phyloP scores from a whole-genome alignment of 1,140 invertebrate genomes.

The Drosophila nasuta region DNA sequence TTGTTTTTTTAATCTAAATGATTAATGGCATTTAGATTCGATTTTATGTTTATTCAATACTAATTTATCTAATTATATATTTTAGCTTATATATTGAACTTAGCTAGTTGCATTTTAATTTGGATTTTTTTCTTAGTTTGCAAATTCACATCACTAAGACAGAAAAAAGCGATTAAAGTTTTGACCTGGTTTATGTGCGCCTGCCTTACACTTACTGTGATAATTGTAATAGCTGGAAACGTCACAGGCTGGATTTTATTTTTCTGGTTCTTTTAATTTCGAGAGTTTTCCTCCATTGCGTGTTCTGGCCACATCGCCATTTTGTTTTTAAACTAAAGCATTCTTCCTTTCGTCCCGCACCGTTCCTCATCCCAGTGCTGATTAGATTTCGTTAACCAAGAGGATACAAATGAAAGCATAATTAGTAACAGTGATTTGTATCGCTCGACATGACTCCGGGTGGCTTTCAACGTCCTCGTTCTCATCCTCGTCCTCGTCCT shows the following conservation, averaged over 20 bases:
- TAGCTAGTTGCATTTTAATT: background rate
- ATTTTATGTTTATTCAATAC: too few relatives aligned
- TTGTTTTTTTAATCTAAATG: too few relatives aligned
- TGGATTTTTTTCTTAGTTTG: slow-evolving; percentile 12
- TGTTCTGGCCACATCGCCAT: slow-evolving; percentile 51
- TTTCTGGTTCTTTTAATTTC: slow-evolving; percentile 12
- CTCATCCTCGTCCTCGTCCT: background rate
- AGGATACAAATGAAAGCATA: slow-evolving; percentile 52
- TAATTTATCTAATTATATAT: too few relatives aligned
- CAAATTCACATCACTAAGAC: slow-evolving; percentile 25
- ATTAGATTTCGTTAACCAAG: slow-evolving; percentile 52
- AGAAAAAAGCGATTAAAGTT: slow-evolving; percentile 35
- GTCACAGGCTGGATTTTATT: slow-evolving; percentile 16
- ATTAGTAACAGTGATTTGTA: slow-evolving; percentile 80
- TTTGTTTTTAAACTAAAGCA: slow-evolving; percentile 29
- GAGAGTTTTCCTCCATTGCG: slow-evolving; percentile 26
- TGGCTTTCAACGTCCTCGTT: slow-evolving; percentile 1
- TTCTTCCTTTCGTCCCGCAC: background rate
- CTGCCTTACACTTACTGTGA: slow-evolving; percentile 18
- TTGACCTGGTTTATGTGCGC: slow-evolving; percentile 49
- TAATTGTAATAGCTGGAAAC: slow-evolving; percentile 37
- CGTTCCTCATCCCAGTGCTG: slow-evolving; percentile 10
- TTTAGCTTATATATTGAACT: too few relatives aligned
- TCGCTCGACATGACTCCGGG: slow-evolving; percentile 34
- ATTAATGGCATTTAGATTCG: too few relatives aligned